These are phyloP conservation scores for Brachionus sp. DNA, from an alignment of 1,140 invertebrate species.

Conservation along the genomic window DNA sequence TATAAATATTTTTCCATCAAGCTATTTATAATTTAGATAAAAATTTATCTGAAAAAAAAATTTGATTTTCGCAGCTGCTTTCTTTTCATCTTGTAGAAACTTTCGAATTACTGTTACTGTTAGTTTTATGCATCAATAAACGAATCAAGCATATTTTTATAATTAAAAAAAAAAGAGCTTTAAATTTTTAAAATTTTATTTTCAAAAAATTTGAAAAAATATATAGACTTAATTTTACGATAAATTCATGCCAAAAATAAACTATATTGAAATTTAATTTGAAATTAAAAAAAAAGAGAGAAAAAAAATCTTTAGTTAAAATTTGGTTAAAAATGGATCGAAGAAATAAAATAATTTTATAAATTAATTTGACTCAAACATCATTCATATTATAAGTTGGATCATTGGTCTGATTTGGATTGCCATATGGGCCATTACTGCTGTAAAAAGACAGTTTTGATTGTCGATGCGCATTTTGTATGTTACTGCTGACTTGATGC, in stretches of 20 bases:
- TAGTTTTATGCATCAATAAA: too few species aligned
- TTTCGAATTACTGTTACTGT: too few species aligned
- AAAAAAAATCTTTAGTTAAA: background rate
- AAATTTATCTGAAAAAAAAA: too few species aligned
- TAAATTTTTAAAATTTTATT: background rate
- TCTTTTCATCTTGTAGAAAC: too few species aligned
- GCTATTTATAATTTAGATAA: too few species aligned
- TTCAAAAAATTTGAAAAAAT: background rate
- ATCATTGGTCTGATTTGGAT: background rate
- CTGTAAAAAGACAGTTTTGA: slow-evolving; percentile 38
- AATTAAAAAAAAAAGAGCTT: too few species aligned
- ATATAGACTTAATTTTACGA: background rate
- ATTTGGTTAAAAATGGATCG: background rate
- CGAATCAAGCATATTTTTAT: too few species aligned
- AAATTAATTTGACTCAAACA: background rate
- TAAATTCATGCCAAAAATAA: background rate
- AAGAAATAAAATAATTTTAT: background rate
- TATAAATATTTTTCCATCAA: too few species aligned
- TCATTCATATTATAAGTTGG: slow-evolving; percentile 34
- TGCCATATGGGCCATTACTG: background rate
- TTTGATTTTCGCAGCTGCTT: too few species aligned
- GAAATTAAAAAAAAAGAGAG: too few species aligned
- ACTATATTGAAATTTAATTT: background rate
- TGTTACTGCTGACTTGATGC: slow-evolving; percentile 44
- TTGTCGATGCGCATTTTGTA: slow-evolving; percentile 44